Conservation (phyloP, 2,113 vertebrate species). For the rabbit (Oryctolagus cuniculus) region DNA sequence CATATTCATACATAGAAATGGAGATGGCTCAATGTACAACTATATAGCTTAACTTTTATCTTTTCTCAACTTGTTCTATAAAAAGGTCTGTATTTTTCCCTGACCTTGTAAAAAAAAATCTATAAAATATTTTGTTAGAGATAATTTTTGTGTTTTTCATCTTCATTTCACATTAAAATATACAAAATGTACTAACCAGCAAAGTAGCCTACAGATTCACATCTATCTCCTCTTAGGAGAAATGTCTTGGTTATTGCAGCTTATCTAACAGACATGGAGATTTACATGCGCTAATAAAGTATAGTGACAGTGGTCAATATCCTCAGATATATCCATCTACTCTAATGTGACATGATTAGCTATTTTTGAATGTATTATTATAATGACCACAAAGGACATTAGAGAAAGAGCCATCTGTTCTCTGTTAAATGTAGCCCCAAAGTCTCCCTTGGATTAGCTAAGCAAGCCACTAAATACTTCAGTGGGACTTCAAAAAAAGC, state of each 20-base stretch:
- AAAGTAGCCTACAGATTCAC: background rate
- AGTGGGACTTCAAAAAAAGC: slow-evolving; percentile 59
- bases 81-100: background rate
- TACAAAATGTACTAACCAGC: background rate
- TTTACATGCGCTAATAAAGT: background rate
- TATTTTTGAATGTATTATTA: slow-evolving; percentile 64
- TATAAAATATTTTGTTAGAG: slow-evolving; percentile 11
- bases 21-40: background rate
- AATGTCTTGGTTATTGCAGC: background rate
- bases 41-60: background rate
- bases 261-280: background rate
- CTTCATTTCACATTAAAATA: background rate
- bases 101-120: background rate
- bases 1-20: background rate
- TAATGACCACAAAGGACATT: slow-evolving; percentile 48
- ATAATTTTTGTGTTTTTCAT: slow-evolving; percentile 3
- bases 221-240: background rate
- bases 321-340: background rate
- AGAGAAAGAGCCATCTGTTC: slow-evolving; percentile 66
- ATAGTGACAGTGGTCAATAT: background rate
- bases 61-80: background rate
- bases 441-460: slow-evolving; percentile 64
- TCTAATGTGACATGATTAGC: slow-evolving; percentile 19
- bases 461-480: slow-evolving; percentile 69
- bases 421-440: slow-evolving; percentile 43